Evolutionary conservation across 2,888 invertebrate genomes (phyloP).

Genomic region (Hartigia nigra): DNA sequence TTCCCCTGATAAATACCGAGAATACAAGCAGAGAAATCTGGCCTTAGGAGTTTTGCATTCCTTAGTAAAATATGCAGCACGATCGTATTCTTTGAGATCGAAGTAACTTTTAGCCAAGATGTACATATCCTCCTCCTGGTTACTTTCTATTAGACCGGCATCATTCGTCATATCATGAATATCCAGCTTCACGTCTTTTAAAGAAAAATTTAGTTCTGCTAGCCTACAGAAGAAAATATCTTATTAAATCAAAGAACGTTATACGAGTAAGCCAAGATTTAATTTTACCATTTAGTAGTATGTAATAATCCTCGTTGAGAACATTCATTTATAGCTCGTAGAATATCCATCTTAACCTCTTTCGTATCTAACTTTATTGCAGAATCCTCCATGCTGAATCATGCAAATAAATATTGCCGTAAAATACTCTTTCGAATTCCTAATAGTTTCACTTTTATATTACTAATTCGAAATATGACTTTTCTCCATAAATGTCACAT

Average conservation of each 20-base stretch:
- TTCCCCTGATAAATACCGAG: constrained; percentile 89
- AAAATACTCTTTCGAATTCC: neutral
- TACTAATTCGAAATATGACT: neutral
- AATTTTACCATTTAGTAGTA: constrained; percentile 81
- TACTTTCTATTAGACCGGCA: constrained; percentile 66
- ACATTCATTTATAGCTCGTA: constrained; percentile 78
- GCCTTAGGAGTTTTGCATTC: constrained; percentile 78
- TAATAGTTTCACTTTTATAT: neutral
- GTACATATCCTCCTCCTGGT: constrained; percentile 79
- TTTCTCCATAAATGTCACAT: neutral
- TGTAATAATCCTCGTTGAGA: constrained; percentile 82
- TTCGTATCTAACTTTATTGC: constrained; percentile 68
- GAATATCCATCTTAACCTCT: constrained; percentile 74
- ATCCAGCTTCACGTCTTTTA: constrained; percentile 74
- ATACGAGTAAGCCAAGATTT: neutral
- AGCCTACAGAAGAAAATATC: constrained; percentile 67
- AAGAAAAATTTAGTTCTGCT: constrained; percentile 83
- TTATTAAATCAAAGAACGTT: neutral
- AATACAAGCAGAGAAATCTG: constrained; percentile 86
- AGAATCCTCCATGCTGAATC: constrained; percentile 56
- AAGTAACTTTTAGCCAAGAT: constrained; percentile 88
- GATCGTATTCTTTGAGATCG: constrained; percentile 90
- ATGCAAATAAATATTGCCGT: neutral
- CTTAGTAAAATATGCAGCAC: constrained; percentile 84
- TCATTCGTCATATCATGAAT: constrained; percentile 67